These are phyloP conservation scores for Cyphomyrus discorhynchus DNA, from an alignment of 2,113 vertebrate species.

Conservation along the genomic window DNA sequence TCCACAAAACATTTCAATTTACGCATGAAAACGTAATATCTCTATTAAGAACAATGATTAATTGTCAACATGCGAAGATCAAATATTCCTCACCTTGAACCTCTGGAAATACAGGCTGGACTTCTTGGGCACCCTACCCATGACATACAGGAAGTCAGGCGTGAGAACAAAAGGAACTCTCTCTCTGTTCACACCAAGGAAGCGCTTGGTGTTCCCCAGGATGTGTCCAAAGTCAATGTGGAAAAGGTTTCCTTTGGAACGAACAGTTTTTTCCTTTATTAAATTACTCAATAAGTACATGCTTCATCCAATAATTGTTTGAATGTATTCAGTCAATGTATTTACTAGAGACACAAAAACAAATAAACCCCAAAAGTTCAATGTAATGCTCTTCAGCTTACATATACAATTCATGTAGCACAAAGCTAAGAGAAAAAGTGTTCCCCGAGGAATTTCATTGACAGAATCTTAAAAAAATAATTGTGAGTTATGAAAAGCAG, in stretches of 20 bases:
- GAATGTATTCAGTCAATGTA: neutral
- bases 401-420: neutral
- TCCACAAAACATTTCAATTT: neutral
- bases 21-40: neutral
- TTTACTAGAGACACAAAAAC: neutral
- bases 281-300: neutral
- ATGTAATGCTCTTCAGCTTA: neutral
- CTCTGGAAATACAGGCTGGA: constrained; percentile 61
- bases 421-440: neutral
- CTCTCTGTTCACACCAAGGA: constrained; percentile 61
- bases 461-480: neutral
- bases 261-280: neutral
- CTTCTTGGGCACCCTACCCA: constrained; percentile 55
- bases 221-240: constrained; percentile 74
- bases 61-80: neutral
- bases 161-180: constrained; percentile 68
- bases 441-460: neutral
- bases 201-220: constrained; percentile 64
- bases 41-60: neutral
- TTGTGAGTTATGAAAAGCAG: neutral
- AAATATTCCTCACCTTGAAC: constrained; percentile 52
- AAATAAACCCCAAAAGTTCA: neutral
- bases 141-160: constrained; percentile 67
- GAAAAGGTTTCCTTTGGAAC: constrained; percentile 60
- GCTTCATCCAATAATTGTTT: neutral